Evolutionary conservation across 2,888 invertebrate species (phyloP), one percentile per base, ranked within the genome.

Genomic region (Idaea straminata): DNA sequence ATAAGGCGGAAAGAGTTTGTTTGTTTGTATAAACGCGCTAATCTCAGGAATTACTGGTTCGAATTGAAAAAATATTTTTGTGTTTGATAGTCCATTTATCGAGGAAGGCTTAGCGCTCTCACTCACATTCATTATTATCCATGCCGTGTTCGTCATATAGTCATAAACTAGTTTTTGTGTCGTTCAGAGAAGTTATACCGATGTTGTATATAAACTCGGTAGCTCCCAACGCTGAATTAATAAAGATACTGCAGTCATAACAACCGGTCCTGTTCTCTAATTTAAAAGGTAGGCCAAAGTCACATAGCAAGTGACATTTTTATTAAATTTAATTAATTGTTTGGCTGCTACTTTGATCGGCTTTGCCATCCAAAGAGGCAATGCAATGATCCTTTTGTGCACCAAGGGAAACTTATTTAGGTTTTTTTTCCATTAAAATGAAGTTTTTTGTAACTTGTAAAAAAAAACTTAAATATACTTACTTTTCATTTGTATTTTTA

Each of bases 201-300:
- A 66, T 72, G 62, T 38, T 65, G 78, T 83, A 83, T 83, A 83
- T 77, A 83, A 80, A 74, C 72, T 74, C 68, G 65, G 47, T 58
- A 73, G 35, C 57, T 58, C 62, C 15, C 59, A 62, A 64, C 62
- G 59, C 36, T 62, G 69, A 66, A 77, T 77, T 74, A 77, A 62
- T 76, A 73, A 71, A 65, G 66, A 63, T 61, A 63, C 59, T 67
- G 72, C 69, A 25, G 73, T 74, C 74, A 67, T 73, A 65, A 70
- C 66, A 73, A 72, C 70, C 69, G 71, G 76, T 73, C 64, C 71
- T 68, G 64, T 63, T 62, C 64, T 63, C 47, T 66, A 66, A 67
- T 64, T 67, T 35, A 5, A 68, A 73, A 81, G 80, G 82, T 82
- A 77, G 65, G 77, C 71, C 66, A 63, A 6, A 61, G 64, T 61